Evolutionary conservation across 1,140 invertebrate species (phyloP), one percentile per base, ranked within the genome.

Genomic region (Heliconius himera): DNA sequence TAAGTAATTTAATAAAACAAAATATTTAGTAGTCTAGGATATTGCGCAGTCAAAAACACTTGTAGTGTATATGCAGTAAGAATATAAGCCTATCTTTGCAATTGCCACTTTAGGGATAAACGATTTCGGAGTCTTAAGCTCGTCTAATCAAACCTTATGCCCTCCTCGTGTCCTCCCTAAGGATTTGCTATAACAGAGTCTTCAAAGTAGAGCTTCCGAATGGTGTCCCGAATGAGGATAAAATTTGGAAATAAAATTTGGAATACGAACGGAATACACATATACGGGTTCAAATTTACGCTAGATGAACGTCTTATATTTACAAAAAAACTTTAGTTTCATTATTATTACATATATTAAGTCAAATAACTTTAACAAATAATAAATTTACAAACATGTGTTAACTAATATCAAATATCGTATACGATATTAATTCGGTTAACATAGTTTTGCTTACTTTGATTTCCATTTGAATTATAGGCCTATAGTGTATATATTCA

Each of bases 211-310:
- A 80, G 76, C 66, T 29, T 2, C 29, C 29, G 76, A 76, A 73
- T 80, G n/a, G 74, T 77, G 56, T 70, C 41, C 75, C 18, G 38
- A 77, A 73, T 73, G 41, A 51, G 73, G 79, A 54, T 72, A 80
- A n/a, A n/a, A n/a, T n/a, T n/a, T n/a, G 18, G 1, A 26, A 70
- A 36, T 51, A 70, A 77, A 46, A 71, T 46, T 71, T 20, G 6
- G 18, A 51, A 51, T 73, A 72, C 46, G 74, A 46, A 88, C 88
- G 85, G 86, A 89, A 91, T 90, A 79, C 77, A 60, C 33, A 72
- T 79, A 77, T 83, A 82, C 76, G 85, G 85, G 3, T 46, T 46
- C 41, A 46, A 4, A 46, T 46, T 3, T 46, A 51, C 49, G 49
- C 6, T 51, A 20, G 18, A 20, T 51, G 49, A 8, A 51, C 49